Percentiles rank a stretch among this genome's conserved stretches.
Conservation (phyloP, 2,113 vertebrate genomes). For the Rutilus rutilus region DNA sequence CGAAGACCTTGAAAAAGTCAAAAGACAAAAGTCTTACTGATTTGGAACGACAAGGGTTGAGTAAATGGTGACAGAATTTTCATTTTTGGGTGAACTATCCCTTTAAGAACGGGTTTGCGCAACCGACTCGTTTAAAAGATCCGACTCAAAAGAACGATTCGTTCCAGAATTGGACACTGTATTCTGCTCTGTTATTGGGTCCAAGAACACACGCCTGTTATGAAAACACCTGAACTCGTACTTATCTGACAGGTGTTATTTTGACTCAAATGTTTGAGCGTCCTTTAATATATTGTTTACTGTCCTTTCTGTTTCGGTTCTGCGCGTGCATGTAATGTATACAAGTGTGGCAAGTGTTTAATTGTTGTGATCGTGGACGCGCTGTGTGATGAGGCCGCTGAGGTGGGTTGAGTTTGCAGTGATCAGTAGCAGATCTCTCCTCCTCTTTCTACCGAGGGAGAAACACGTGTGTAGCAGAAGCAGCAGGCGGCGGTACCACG, state of each 20-base stretch:
- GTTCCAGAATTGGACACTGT: neutral
- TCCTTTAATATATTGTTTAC: neutral
- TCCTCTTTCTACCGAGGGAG: neutral
- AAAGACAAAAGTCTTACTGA: too few species aligned
- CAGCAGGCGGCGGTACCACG: neutral
- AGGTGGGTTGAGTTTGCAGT: slow-evolving; percentile 52
- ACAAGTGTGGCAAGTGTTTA: neutral
- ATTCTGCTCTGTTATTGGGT: neutral
- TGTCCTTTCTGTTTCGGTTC: neutral
- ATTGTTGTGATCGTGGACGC: neutral
- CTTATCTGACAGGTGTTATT: neutral
- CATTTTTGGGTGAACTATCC: too few species aligned
- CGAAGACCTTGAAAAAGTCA: too few species aligned
- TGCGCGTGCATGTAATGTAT: neutral
- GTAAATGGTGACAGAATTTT: too few species aligned
- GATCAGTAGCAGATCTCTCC: slow-evolving; percentile 24
- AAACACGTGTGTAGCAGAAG: slow-evolving; percentile 8
- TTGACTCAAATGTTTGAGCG: neutral
- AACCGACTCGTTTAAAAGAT: neutral
- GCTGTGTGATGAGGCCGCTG: slow-evolving; percentile 59
- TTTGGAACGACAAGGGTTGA: too few species aligned
- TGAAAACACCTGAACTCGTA: neutral
- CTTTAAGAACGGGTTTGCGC: neutral
- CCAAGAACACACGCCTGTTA: neutral
- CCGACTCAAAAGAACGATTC: neutral